A percentile compares a stretch with the other conserved stretches of the same genome.
These are phyloP conservation scores for Limnothrissa miodon DNA, from an alignment of 2,113 vertebrate species.

Conservation along the genomic window DNA sequence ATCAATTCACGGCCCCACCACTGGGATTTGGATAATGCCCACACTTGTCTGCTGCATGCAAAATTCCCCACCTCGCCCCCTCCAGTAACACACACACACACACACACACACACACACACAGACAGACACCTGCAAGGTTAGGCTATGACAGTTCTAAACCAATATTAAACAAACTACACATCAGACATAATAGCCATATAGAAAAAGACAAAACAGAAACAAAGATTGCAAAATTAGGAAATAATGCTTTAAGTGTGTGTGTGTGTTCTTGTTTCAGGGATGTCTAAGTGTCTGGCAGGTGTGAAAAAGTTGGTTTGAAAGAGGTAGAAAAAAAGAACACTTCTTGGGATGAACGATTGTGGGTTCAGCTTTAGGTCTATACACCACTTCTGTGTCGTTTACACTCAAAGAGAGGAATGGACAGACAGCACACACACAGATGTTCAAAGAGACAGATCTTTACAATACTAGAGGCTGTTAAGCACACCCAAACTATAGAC, in stretches of 20 bases:
- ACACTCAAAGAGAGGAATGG: neutral
- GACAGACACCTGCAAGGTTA: constrained; percentile 66
- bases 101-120: constrained; percentile 13
- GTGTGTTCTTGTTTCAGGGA: neutral
- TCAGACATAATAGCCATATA: neutral
- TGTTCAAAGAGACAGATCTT: neutral
- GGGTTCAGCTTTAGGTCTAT: neutral
- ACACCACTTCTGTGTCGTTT: too few relatives aligned
- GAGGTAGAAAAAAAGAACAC: neutral
- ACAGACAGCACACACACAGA: neutral
- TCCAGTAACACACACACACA: constrained; percentile 1
- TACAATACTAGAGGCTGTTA: neutral
- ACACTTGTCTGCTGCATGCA: constrained; percentile 80
- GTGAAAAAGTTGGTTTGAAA: neutral
- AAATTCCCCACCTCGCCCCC: constrained; percentile 63
- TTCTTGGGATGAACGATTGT: neutral
- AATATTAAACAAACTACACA: neutral
- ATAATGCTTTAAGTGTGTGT: neutral
- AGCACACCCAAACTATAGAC: neutral
- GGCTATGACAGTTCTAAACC: constrained; percentile 37
- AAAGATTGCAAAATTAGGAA: constrained; percentile 27
- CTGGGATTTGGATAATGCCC: constrained; percentile 81
- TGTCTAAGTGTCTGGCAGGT: too few relatives aligned
- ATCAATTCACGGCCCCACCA: constrained; percentile 80
- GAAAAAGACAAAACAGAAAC: neutral